phyloP scores from a whole-genome alignment of 2,113 vertebrate genomes.

The Tachycineta bicolor region DNA sequence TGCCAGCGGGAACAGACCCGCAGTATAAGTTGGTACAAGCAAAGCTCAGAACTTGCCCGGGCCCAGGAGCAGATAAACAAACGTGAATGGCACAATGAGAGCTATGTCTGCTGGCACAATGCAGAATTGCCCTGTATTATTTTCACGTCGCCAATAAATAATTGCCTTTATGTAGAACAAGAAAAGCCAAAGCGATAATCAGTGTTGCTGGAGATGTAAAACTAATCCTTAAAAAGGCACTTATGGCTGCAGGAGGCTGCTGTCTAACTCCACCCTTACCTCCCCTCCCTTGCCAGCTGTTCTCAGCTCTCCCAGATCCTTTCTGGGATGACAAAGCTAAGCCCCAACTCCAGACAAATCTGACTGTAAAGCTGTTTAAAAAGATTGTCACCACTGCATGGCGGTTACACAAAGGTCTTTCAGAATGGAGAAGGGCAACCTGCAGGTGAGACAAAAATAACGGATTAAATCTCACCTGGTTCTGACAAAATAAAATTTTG shows the following conservation, averaged over 20 bases:
- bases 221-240: neutral
- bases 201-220: constrained; percentile 40
- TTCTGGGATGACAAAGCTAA: neutral
- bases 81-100: constrained; percentile 69
- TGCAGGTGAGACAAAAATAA: neutral
- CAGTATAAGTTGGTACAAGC: constrained; percentile 16
- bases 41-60: constrained; percentile 6
- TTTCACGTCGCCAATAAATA: constrained; percentile 42
- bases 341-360: neutral
- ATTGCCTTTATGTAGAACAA: constrained; percentile 56
- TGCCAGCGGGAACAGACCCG: neutral
- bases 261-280: neutral
- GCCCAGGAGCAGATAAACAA: constrained; percentile 72
- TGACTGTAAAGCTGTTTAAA: neutral
- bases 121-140: constrained; percentile 56
- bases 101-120: constrained; percentile 73
- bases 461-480: neutral
- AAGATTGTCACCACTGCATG: neutral
- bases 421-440: neutral
- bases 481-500: neutral
- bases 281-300: neutral
- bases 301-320: neutral
- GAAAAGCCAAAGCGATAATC: constrained; percentile 33
- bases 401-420: neutral
- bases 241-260: neutral